Evolutionary conservation across 2,888 invertebrate species (phyloP), one percentile per base, ranked within the genome.

Genomic region (Ennomos erosarius): DNA sequence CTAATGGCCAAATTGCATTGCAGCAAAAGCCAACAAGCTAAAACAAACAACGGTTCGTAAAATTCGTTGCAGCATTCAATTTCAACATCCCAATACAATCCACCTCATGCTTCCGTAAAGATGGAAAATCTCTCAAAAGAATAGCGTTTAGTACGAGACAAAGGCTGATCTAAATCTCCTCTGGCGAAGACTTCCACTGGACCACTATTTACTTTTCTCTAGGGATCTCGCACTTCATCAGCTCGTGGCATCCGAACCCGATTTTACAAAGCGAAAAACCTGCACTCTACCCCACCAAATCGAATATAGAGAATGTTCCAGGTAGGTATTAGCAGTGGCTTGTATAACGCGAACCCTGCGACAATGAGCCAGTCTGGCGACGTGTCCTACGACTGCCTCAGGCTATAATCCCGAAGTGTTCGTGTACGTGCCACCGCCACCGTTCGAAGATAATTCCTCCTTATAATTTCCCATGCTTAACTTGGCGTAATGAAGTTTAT

Each of bases 381-480:
- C 79, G 81, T 78, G 82, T 78, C 79, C 79, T 79, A 76, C 74
- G 77, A 80, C 81, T 78, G 84, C 85, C 85, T 75, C 72, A 72
- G 84, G 85, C 81, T 69, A 81, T 86, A 86, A 85, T 83, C 85
- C 75, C 77, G 73, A 81, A 82, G 81, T 84, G 81, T 83, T 81
- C 79, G 73, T 78, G 80, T 85, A 87, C 85, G 86, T 87, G 82
- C 82, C 78, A 78, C 77, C 81, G 75, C 79, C 79, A 82, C 80
- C 80, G 80, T 86, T 86, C 81, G 81, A 82, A 87, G 86, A 90
- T 91, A 92, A 92, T 92, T 88, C 85, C 85, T 87, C 82, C 88
- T 86, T 90, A 90, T 90, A 90, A 92, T 91, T 90, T 88, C 83
- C 88, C 83, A 89, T 89, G 85, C 87, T 89, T 88, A 90, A 90